Conservation (phyloP, 1,140 invertebrate genomes). For the Scaptomyza graminum region DNA sequence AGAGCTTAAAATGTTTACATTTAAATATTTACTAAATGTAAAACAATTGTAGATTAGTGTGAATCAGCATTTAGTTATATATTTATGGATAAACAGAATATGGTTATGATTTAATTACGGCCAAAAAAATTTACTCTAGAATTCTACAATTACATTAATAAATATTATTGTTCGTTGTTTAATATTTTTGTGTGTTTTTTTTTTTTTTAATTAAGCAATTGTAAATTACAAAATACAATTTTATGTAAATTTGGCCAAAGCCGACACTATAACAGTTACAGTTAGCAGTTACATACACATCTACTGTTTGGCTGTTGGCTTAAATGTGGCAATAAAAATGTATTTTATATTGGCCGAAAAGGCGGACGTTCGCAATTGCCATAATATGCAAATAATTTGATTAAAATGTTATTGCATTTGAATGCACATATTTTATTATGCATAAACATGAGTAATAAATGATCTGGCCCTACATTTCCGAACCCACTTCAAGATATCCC, state of each 20-base stretch:
- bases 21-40: neutral
- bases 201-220: conserved; percentile 6
- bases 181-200: too few species aligned
- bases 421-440: conserved; percentile 73
- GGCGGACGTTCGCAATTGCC: conserved; percentile 33
- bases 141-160: too few species aligned
- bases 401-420: conserved; percentile 66
- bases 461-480: neutral
- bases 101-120: conserved; percentile 6
- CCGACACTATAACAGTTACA: conserved; percentile 21
- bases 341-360: conserved; percentile 48
- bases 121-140: neutral
- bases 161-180: too few species aligned
- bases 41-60: neutral
- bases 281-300: conserved; percentile 5
- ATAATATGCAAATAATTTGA: conserved; percentile 67
- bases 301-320: conserved; percentile 22
- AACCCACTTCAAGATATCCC: too few species aligned
- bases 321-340: conserved; percentile 42
- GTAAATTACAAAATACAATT: conserved; percentile 7
- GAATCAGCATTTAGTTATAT: neutral
- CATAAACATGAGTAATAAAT: conserved; percentile 54
- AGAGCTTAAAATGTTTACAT: neutral
- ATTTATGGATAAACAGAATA: conserved; percentile 1
- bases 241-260: conserved; percentile 32